Percentiles rank a stretch among this genome's conserved stretches.
These are phyloP conservation scores for Odontamblyopus rebecca DNA, from an alignment of 2,797 vertebrate species.

Conservation along the genomic window DNA sequence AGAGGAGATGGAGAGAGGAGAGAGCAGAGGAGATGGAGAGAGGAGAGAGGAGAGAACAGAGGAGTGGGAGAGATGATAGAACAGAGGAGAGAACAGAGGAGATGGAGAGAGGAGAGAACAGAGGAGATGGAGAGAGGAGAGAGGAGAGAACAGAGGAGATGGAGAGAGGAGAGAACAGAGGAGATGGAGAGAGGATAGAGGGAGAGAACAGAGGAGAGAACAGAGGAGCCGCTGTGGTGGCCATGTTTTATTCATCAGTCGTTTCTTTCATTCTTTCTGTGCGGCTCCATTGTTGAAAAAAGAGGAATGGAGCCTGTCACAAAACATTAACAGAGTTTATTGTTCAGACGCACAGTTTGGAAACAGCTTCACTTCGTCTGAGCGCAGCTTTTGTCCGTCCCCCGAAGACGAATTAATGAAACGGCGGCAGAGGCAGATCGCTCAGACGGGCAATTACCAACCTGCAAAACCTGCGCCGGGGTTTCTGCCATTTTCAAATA, in stretches of 20 bases:
- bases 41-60: too few species aligned
- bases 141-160: too few species aligned
- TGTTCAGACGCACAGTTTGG: slow-evolving; percentile 65
- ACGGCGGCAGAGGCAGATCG: slow-evolving; percentile 23
- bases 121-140: too few species aligned
- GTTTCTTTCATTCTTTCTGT: slow-evolving; percentile 62
- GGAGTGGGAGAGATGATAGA: too few species aligned
- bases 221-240: slow-evolving; percentile 47
- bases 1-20: too few species aligned
- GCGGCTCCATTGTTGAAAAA: slow-evolving; percentile 67
- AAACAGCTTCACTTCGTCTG: slow-evolving; percentile 60
- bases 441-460: slow-evolving; percentile 30
- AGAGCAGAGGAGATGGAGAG: too few species aligned
- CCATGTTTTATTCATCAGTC: slow-evolving; percentile 79
- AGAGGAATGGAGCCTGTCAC: slow-evolving; percentile 72
- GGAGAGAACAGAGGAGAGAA: neutral
- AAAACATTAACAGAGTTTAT: slow-evolving; percentile 67
- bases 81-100: too few species aligned
- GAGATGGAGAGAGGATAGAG: too few species aligned
- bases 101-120: too few species aligned
- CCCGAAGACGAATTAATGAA: slow-evolving; percentile 31
- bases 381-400: slow-evolving; percentile 34
- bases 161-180: too few species aligned
- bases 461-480: slow-evolving; percentile 5
- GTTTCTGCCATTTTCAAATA: slow-evolving; percentile 12